Base-by-base conservation (phyloP, 2,113 vertebrate genomes). In the Notarius quadriscutis region DNA sequence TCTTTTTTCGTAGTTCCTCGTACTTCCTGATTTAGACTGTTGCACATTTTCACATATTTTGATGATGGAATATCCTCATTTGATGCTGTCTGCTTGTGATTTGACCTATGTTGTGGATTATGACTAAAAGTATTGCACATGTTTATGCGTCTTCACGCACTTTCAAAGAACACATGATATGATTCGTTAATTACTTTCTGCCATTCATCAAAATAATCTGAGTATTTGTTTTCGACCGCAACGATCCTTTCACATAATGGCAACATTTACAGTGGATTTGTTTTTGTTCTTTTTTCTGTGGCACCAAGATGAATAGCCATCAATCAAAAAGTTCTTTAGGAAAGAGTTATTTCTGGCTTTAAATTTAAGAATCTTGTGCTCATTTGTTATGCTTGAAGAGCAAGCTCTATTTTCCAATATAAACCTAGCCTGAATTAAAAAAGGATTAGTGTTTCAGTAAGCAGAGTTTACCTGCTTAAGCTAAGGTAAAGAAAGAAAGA, bases 391-490 rank as follows among this genome's bases (percentile, higher is more conserved):
- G 8, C 51, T 30, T 18, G 15, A 86, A 34, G n/a, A 30, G 41
- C 34, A 62, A 34, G 30, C 20, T 77, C 14, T 62, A 20, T 14
- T 79, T 86, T 86, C 5, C 60, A 30, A 48, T 77, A 2, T 30
- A 75, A 48, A 74, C 67, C 50, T 34, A 58, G 69, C 71, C 53
- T 51, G 30, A 60, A 74, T 57, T 4, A 22, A 78, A 62, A 77
- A 63, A 51, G 58, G 74, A 85, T 62, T 74, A 50, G 69, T 60
- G 53, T 74, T 75, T 75, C 30, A 20, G 65, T 84, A 84, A 84
- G 71, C 41, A 69, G 10, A 27, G 65, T 18, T 30, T 72, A 83
- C 22, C 84, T 22, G 67, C 51, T 84, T 72, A 20, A 30, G 51
- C 83, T 72, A 25, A 25, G 50, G 50, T 55, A 30, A 71, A 67